These are phyloP conservation scores for Gadus chalcogrammus DNA, from an alignment of 2,113 vertebrate species.

Conservation along the genomic window DNA sequence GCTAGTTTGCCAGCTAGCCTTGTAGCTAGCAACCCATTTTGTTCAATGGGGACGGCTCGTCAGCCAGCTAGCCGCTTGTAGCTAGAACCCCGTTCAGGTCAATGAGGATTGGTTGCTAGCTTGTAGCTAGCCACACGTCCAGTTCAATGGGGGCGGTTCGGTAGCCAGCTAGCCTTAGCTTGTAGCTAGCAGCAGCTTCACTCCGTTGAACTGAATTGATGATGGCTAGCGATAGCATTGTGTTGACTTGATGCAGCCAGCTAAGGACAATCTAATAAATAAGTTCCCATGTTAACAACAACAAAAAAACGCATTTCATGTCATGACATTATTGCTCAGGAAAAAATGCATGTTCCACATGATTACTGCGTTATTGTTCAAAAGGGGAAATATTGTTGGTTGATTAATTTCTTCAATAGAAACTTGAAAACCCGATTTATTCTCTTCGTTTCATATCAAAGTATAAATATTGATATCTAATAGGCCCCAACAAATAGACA, in stretches of 20 bases:
- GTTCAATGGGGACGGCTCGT: background rate
- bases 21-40: slow-evolving; percentile 51
- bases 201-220: slow-evolving; percentile 44
- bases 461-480: slow-evolving; percentile 46
- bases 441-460: slow-evolving; percentile 63
- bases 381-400: slow-evolving; percentile 59
- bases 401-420: slow-evolving; percentile 75
- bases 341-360: slow-evolving; percentile 16
- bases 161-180: slow-evolving; percentile 39
- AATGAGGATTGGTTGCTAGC: slow-evolving; percentile 50
- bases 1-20: slow-evolving; percentile 21
- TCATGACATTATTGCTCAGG: slow-evolving; percentile 25
- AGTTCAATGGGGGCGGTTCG: too few species aligned
- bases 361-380: slow-evolving; percentile 36
- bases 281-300: slow-evolving; percentile 68
- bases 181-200: slow-evolving; percentile 23
- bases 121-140: slow-evolving; percentile 1
- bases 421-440: slow-evolving; percentile 76
- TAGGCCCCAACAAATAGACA: slow-evolving; percentile 34
- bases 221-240: slow-evolving; percentile 67
- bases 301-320: slow-evolving; percentile 55
- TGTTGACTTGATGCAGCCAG: slow-evolving; percentile 68
- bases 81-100: too few species aligned
- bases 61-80: too few species aligned
- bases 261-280: slow-evolving; percentile 76